Percentiles rank a stretch among this genome's conserved stretches.
Conservation (phyloP, 2,113 vertebrate genomes). For the Entosphenus tridentatus region DNA sequence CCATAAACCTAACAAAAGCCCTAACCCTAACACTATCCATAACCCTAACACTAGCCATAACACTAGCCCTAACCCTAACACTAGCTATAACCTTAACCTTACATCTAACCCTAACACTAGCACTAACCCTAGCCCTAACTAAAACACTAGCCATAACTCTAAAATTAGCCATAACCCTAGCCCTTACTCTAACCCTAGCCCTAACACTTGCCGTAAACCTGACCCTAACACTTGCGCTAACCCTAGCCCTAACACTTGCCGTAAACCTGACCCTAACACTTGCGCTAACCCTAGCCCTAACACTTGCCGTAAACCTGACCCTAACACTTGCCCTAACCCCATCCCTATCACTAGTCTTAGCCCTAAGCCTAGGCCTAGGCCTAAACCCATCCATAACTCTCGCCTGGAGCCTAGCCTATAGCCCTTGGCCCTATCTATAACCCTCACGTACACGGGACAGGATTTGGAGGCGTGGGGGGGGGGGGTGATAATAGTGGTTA, state of each 20-base stretch:
- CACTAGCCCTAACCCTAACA: not conserved
- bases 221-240: no score
- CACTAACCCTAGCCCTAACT: no score
- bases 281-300: conserved; percentile 5
- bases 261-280: no score
- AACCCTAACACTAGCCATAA: not conserved
- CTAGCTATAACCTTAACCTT: no score
- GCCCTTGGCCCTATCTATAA: not conserved
- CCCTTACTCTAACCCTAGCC: not conserved
- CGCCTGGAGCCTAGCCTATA: no score
- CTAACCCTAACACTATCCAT: conserved; percentile 7
- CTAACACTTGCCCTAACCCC: conserved; percentile 6
- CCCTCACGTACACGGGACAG: not conserved
- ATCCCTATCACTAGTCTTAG: no score
- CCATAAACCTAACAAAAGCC: conserved; percentile 6
- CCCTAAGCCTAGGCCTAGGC: not conserved
- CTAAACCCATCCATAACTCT: not conserved
- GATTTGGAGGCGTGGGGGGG: no score
- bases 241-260: no score
- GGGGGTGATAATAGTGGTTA: no score
- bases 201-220: not conserved
- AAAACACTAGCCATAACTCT: no score
- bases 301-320: not conserved
- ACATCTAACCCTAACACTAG: no score
- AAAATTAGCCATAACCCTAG: no score